Conservation (phyloP, 2,797 vertebrate genomes). For the Pristis pectinata region DNA sequence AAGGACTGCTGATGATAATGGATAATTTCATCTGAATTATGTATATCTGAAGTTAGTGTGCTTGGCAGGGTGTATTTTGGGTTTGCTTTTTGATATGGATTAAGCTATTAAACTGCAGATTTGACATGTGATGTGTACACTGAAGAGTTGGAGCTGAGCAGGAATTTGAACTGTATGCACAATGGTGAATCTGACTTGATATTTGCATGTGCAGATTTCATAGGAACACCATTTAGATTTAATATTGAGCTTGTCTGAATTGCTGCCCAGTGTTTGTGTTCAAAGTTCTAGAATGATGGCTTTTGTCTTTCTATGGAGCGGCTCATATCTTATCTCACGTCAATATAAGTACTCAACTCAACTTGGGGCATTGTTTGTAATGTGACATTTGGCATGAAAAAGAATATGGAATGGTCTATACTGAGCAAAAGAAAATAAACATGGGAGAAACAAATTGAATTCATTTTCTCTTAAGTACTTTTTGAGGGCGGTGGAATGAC, state of each 20-base stretch:
- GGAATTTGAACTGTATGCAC: neutral
- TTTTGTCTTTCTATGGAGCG: neutral
- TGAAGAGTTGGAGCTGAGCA: neutral
- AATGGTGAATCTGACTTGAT: neutral
- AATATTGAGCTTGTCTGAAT: neutral
- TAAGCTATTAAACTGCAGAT: neutral
- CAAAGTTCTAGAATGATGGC: neutral
- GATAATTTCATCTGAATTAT: neutral
- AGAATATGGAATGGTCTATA: neutral
- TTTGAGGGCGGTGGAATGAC: neutral
- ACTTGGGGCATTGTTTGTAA: neutral
- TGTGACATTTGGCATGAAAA: neutral
- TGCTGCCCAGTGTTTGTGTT: neutral
- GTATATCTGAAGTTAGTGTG: neutral
- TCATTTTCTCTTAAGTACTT: neutral
- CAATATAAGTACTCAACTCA: neutral
- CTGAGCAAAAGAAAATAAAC: neutral
- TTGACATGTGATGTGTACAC: neutral
- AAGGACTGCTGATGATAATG: neutral
- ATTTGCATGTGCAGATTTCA: neutral
- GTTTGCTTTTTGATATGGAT: neutral
- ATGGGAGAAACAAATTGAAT: neutral
- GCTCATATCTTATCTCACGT: neutral
- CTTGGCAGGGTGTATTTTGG: neutral
- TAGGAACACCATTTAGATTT: neutral